Percentiles rank a stretch among this genome's conserved stretches.
Evolutionary conservation across 2,888 invertebrate genomes (phyloP).

Genomic region (Pandemis cinnamomeana): DNA sequence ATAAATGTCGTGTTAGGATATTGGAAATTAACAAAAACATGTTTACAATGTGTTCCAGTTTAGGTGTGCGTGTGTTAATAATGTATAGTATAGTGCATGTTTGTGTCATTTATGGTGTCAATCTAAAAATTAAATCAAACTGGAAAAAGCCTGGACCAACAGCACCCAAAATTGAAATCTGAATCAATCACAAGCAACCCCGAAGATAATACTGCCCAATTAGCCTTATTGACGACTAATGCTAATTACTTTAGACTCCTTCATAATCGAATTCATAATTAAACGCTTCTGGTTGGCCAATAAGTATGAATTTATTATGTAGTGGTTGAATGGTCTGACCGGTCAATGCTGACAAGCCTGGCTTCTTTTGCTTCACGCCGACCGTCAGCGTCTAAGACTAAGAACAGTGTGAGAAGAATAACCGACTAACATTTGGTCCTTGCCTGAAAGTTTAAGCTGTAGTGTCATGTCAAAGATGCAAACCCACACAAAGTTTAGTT

Average conservation of each 20-base stretch:
- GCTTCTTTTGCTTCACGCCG: no score
- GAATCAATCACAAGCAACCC: background rate
- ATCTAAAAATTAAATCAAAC: no score
- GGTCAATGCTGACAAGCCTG: no score
- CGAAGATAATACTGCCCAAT: background rate
- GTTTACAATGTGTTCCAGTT: background rate
- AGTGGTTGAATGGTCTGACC: no score
- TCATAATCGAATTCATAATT: background rate
- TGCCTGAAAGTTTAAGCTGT: background rate
- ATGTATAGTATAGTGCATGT: background rate
- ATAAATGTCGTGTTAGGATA: background rate
- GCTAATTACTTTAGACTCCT: background rate
- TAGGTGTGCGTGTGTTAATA: background rate
- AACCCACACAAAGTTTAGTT: slow-evolving; percentile 43
- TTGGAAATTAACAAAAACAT: background rate
- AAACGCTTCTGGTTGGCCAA: no score
- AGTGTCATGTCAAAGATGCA: background rate
- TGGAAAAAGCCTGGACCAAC: background rate
- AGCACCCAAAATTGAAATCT: background rate
- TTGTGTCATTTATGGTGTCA: background rate
- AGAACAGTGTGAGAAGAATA: background rate
- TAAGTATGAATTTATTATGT: no score
- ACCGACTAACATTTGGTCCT: background rate
- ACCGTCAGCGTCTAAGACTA: background rate
- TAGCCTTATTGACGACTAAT: background rate